Evolutionary conservation across 2,113 vertebrate genomes (phyloP).

Genomic region (Vimba vimba): DNA sequence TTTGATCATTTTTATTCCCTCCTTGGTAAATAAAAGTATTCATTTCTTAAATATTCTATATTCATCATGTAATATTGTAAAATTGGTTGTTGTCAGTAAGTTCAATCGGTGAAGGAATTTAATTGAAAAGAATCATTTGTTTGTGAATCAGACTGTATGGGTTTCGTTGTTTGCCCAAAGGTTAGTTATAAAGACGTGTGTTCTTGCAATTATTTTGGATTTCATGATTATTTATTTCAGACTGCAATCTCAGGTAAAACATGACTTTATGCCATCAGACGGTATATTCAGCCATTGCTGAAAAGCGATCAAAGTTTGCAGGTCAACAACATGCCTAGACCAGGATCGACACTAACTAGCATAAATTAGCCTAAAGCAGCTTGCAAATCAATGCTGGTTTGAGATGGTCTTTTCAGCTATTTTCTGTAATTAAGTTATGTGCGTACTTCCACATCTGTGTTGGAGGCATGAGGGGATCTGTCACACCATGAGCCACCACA

Average conservation of each 20-base stretch:
- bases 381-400: not conserved
- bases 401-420: not conserved
- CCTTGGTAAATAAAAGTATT: not conserved
- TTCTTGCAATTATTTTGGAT: not conserved
- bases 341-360: not conserved
- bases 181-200: not conserved
- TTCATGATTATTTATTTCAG: not conserved
- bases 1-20: not conserved
- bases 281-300: no score
- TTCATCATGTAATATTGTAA: not conserved
- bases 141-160: not conserved
- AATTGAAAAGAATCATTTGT: not conserved
- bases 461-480: not conserved
- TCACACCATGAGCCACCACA: not conserved
- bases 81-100: not conserved
- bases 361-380: not conserved
- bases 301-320: not conserved
- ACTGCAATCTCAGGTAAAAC: not conserved
- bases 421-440: conserved; percentile 18
- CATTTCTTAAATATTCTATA: not conserved
- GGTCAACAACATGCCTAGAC: not conserved
- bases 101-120: not conserved
- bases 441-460: conserved; percentile 17
- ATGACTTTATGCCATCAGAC: not conserved
- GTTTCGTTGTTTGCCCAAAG: not conserved